These are phyloP conservation scores for Phocoena phocoena DNA, from an alignment of 2,113 vertebrate genomes.

Conservation along the genomic window DNA sequence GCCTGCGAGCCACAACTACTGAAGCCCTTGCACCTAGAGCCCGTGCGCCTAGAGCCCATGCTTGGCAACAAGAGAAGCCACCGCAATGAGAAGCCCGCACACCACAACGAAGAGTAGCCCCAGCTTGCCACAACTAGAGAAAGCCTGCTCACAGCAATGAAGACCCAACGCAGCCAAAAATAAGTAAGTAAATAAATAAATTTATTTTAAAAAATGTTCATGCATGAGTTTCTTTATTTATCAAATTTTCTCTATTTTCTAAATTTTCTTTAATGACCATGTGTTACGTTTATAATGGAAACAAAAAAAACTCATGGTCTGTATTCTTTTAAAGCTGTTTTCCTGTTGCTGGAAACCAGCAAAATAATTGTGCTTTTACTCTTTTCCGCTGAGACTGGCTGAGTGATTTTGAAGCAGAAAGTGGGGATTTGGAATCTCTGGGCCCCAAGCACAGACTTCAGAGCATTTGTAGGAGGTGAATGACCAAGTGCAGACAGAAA, in stretches of 20 bases:
- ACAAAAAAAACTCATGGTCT: neutral
- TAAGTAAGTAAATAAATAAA: too few relatives aligned
- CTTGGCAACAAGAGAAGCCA: too few relatives aligned
- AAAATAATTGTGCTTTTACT: neutral
- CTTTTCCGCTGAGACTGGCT: neutral
- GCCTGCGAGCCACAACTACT: too few relatives aligned
- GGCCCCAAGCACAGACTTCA: neutral
- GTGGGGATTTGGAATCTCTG: neutral
- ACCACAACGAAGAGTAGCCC: too few relatives aligned
- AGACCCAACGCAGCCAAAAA: too few relatives aligned
- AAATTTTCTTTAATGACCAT: slow-evolving; percentile 48
- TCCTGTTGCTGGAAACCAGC: slow-evolving; percentile 9
- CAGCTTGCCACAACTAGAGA: too few relatives aligned
- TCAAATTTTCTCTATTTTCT: slow-evolving; percentile 11
- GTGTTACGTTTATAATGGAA: neutral
- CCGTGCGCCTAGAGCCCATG: too few relatives aligned
- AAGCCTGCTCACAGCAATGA: too few relatives aligned
- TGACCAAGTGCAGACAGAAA: neutral
- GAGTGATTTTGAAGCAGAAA: neutral
- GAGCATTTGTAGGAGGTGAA: neutral
- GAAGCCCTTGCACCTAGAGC: too few relatives aligned
- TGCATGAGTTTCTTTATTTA: neutral
- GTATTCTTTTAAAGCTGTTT: neutral
- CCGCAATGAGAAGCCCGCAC: too few relatives aligned
- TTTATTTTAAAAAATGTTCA: neutral